Evolutionary conservation across 2,888 invertebrate genomes (phyloP).

Genomic region (Cepaea hortensis): DNA sequence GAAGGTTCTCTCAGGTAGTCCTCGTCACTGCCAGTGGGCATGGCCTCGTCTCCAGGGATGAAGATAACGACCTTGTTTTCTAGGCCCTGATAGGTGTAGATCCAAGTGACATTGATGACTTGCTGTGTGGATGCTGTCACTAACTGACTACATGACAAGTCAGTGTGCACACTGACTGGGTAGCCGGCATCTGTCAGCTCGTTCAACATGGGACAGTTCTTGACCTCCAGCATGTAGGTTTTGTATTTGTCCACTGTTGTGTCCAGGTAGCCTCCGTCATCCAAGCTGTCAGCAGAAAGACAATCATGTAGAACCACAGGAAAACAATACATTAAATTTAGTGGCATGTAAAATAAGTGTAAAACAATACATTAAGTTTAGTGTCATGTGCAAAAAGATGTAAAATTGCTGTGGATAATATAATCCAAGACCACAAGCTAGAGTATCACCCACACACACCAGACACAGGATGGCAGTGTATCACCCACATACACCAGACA

Average conservation of each 20-base stretch:
- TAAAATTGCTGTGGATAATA: no score
- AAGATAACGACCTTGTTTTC: conserved; percentile 52
- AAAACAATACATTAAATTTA: not conserved
- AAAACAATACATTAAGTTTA: no score
- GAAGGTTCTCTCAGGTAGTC: conserved; percentile 39
- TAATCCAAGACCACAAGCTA: no score
- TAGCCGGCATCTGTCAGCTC: conserved; percentile 28
- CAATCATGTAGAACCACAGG: not conserved
- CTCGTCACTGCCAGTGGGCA: conserved; percentile 15
- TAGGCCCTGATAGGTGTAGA: conserved; percentile 52
- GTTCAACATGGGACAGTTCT: conserved; percentile 34
- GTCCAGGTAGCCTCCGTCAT: conserved; percentile 45
- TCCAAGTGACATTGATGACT: conserved; percentile 48
- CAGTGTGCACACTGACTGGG: conserved; percentile 38
- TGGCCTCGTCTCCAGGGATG: conserved; percentile 47
- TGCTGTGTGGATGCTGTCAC: not conserved
- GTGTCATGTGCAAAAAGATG: no score
- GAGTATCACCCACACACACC: no score
- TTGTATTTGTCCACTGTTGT: conserved; percentile 44
- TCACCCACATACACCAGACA: no score
- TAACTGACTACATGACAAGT: conserved; percentile 39
- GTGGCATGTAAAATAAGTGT: no score
- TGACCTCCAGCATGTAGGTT: conserved; percentile 43
- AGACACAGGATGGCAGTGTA: no score
- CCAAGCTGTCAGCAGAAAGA: conserved; percentile 14